Evolutionary conservation across 2,113 vertebrate genomes (phyloP), one percentile per base, ranked within the genome.

Genomic region (Mesembrinibis cayennensis): DNA sequence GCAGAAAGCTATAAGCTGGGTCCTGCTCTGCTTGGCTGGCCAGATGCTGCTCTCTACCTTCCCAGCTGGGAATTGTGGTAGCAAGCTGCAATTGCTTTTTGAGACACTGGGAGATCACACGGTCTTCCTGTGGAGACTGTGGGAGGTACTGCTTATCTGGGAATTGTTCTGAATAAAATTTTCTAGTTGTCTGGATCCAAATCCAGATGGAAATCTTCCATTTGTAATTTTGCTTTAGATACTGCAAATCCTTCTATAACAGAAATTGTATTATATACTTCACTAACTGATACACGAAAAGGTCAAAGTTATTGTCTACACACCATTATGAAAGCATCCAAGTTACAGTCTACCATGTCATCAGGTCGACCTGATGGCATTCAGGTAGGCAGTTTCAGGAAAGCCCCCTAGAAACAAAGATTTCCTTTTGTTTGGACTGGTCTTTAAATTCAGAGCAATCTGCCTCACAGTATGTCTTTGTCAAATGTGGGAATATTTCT

Each of bases 31-130:
- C 55, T 32, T 44, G 26, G 29, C 42, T 67, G 38, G 38, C 87
- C 77, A 95, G 77, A 87, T 82, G 81, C 81, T 89, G 77, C 61
- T 93, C 65, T 76, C 72, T 89, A 6, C 38, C 56, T 95, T 93
- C 52, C 52, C 81, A 47, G 56, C 6, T 66, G 50, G 65, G 91
- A 95, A 87, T 9, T 63, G 77, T 52, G 81, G 38, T n/a, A 94
- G 73, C 61, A 93, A 96, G 72, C 38, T 87, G 69, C 65, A 87
- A 25, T 29, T 1, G 1, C 52, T 91, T 89, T 89, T 71, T 42
- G 20, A 91, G 73, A 89, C 13, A 23, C 45, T 21, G 56, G 32
- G n/a, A 71, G 42, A 87, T 78, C 42, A 84, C 29, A 67, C 0
- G 0, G 32, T 34, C 20, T 73, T 70, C 67, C 49, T 50, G 17